These are phyloP conservation scores for Dromococcyx pavoninus DNA, from an alignment of 2,797 vertebrate species.

Conservation along the genomic window DNA sequence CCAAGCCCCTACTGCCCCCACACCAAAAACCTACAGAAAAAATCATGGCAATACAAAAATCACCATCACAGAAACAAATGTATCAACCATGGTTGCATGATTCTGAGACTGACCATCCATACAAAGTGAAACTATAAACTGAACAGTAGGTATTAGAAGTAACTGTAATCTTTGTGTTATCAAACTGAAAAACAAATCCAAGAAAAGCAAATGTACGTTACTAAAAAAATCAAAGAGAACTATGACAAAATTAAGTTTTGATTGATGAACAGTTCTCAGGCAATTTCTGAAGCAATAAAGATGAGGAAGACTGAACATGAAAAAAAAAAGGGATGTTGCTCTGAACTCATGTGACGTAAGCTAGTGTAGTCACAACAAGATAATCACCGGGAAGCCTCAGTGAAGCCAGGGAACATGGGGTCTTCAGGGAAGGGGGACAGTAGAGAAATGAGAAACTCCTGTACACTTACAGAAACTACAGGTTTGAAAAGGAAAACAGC, in stretches of 20 bases:
- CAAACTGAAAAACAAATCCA: neutral
- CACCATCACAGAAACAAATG: neutral
- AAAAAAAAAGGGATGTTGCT: neutral
- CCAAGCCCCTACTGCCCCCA: neutral
- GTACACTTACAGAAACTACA: neutral
- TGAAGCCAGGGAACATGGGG: neutral
- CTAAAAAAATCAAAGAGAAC: neutral
- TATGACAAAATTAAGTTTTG: neutral
- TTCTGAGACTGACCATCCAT: neutral
- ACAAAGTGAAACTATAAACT: neutral
- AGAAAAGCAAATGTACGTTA: neutral
- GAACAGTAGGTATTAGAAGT: neutral
- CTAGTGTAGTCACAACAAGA: neutral
- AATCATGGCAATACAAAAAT: neutral
- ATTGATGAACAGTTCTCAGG: neutral
- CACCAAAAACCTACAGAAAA: too few relatives aligned
- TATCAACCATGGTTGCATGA: neutral
- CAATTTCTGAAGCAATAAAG: neutral
- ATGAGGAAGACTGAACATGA: neutral
- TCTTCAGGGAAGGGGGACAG: neutral
- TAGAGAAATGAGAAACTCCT: neutral
- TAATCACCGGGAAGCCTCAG: neutral
- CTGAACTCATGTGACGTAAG: neutral
- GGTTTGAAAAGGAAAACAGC: neutral
- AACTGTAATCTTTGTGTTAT: neutral